Evolutionary conservation across 2,797 vertebrate genomes (phyloP).

Genomic region (Acestrorhynchus altus): DNA sequence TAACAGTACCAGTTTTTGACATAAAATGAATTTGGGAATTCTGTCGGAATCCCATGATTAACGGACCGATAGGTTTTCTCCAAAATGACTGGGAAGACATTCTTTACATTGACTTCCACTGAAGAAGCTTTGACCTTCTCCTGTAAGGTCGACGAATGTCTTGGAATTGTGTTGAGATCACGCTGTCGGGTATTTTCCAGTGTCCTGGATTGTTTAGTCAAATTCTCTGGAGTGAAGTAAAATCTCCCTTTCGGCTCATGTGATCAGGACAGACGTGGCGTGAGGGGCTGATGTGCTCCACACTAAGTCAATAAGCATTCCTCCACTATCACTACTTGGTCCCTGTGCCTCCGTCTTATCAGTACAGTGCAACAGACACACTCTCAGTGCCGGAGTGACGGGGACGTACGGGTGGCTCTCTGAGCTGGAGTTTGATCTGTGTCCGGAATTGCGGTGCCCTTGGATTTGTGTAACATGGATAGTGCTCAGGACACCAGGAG

Average conservation of each 20-base stretch:
- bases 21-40: no score
- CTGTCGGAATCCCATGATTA: no score
- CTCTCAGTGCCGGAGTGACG: slow-evolving; percentile 23
- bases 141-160: no score
- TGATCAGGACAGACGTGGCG: slow-evolving; percentile 2
- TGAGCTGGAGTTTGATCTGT: slow-evolving; percentile 28
- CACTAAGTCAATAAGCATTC: slow-evolving; percentile 52
- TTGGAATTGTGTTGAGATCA: background rate
- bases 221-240: background rate
- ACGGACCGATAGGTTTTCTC: no score
- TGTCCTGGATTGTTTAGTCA: slow-evolving; percentile 4
- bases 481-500: background rate
- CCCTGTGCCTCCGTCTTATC: slow-evolving; percentile 38
- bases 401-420: background rate
- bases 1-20: no score
- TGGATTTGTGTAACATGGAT: slow-evolving; percentile 36
- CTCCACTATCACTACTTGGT: slow-evolving; percentile 8
- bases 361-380: slow-evolving; percentile 8
- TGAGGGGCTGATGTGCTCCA: slow-evolving; percentile 27
- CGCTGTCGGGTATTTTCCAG: background rate
- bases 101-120: no score
- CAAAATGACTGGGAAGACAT: no score
- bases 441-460: background rate
- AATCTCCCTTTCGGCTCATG: slow-evolving; percentile 24
- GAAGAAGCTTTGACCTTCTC: no score